Evolutionary conservation across 92 coral and sea anemone genomes (phyloP), one percentile per base, ranked within the genome.

Genomic region (Porites lobata): DNA sequence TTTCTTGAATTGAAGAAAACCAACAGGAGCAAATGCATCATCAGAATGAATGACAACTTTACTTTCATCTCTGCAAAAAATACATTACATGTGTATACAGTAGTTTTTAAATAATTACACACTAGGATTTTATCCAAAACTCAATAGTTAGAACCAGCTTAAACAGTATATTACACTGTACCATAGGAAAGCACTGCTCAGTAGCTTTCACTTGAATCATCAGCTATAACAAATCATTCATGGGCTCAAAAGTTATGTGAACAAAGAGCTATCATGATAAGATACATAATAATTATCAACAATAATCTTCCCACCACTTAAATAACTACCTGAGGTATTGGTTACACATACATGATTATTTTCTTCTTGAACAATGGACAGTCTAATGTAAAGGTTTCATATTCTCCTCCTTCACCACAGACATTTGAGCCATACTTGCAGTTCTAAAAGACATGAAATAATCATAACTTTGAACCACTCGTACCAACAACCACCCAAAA

Each of bases 321-420:
- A 14, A 56, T 56, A 56, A 56, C 15, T 56, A 56, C 61, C 61
- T 56, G 17, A 56, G 61, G 15, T 3, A 56, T 9, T 56, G 61
- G 61, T 10, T 56, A 24, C 51, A 92, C 99, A 92, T 79, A 97
- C 99, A 97, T 91, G n/a, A 95, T 89, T 65, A 97, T 97, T 78
- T 56, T 81, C 82, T 94, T 96, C 91, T 93, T 84, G 84, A 97
- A 97, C 21, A 97, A 81, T 15, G 99, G 99, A 75, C 99, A 97
- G 75, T 97, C 98, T 66, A 97, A 80, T 10, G 99, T 97, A 68
- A 97, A 95, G 38, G 99, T 95, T 75, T 97, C 99, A 82, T 91
- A 97, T 15, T 97, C 99, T 29, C 99, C 99, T 20, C 99, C 99
- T 69, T 97, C 99, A 7, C 99, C 99, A 92, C 99, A 97, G 20